Evolutionary conservation across 1,140 invertebrate species (phyloP).

Genomic region (Melitaea cinxia): DNA sequence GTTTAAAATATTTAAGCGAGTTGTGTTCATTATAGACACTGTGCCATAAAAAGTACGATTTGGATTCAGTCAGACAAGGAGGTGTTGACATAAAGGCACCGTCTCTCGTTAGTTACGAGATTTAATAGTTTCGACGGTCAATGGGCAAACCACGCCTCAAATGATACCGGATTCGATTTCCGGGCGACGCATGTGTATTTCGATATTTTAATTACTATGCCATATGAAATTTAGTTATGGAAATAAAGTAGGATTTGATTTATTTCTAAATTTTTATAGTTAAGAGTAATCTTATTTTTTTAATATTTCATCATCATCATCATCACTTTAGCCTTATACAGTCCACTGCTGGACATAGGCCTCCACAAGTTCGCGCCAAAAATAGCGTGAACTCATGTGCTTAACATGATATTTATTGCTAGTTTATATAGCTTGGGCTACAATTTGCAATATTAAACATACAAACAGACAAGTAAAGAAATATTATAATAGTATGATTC

Average conservation of each 20-base stretch:
- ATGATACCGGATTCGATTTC: slow-evolving; percentile 23
- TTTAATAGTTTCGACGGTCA: slow-evolving; percentile 21
- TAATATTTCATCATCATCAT: too few species aligned
- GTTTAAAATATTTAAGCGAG: slow-evolving; percentile 6
- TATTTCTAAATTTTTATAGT: background rate
- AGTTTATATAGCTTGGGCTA: too few species aligned
- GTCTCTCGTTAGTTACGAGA: slow-evolving; percentile 1
- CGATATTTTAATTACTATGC: background rate
- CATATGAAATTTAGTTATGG: background rate
- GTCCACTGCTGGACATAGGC: too few species aligned
- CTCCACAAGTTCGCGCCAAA: too few species aligned
- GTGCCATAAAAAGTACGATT: slow-evolving; percentile 4
- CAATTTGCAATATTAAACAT: too few species aligned
- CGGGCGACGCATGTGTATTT: background rate
- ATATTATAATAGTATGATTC: too few species aligned
- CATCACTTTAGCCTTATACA: too few species aligned
- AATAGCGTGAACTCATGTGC: too few species aligned
- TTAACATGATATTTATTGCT: too few species aligned
- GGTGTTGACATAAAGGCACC: background rate
- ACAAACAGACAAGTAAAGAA: too few species aligned
- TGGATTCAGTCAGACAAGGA: background rate
- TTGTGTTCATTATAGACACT: slow-evolving; percentile 14
- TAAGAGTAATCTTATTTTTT: background rate
- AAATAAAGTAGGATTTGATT: background rate
- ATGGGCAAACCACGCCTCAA: slow-evolving; percentile 21